phyloP scores from a whole-genome alignment of 1,140 invertebrate genomes.

The Nebria ingens region DNA sequence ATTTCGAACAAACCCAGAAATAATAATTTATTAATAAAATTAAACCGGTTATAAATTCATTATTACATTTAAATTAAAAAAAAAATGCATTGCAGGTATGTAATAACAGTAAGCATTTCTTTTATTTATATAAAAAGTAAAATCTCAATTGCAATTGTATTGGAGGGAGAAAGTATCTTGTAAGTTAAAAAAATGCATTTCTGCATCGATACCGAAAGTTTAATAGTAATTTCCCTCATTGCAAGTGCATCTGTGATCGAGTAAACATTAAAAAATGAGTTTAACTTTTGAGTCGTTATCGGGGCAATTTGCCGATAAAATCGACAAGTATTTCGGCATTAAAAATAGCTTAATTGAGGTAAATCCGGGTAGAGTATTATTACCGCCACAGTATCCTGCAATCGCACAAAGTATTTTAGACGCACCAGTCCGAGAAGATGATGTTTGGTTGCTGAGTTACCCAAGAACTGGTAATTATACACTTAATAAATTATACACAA shows the following conservation, averaged over 20 bases:
- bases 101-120: too few relatives aligned
- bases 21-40: too few relatives aligned
- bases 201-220: neutral
- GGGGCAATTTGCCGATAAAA: slow-evolving; percentile 42
- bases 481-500: slow-evolving; percentile 8
- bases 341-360: slow-evolving; percentile 58
- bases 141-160: neutral
- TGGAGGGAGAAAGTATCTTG: neutral
- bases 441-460: slow-evolving; percentile 72
- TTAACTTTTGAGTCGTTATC: slow-evolving; percentile 51
- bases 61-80: too few relatives aligned
- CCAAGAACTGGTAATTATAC: slow-evolving; percentile 59
- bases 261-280: slow-evolving; percentile 28
- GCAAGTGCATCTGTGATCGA: neutral
- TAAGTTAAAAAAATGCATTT: neutral
- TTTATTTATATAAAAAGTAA: neutral
- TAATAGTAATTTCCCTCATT: neutral
- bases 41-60: too few relatives aligned
- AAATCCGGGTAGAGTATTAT: slow-evolving; percentile 51
- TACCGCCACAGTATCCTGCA: slow-evolving; percentile 54
- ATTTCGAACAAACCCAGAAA: too few relatives aligned
- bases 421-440: slow-evolving; percentile 53
- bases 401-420: slow-evolving; percentile 57
- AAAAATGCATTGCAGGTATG: too few relatives aligned
- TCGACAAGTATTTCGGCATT: slow-evolving; percentile 55